A percentile compares a stretch with the other conserved stretches of the same genome.
Evolutionary conservation across 1,140 invertebrate species (phyloP).

Genomic region (Drosophila ohnishii): DNA sequence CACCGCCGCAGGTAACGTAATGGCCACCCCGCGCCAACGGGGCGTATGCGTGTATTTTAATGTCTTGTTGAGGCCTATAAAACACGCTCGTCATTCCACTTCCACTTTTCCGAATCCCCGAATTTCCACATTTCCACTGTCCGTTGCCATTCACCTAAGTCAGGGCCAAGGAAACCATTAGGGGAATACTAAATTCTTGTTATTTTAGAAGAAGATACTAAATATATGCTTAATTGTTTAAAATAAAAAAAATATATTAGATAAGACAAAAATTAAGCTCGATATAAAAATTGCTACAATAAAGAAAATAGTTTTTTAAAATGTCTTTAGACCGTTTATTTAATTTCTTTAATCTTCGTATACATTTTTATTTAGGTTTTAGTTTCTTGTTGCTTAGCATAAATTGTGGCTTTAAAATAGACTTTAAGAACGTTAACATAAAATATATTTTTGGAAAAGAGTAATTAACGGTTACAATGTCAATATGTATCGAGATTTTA

Average conservation of each 20-base stretch:
- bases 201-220: neutral
- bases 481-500: neutral
- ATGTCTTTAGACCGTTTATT: too few species aligned
- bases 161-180: constrained; percentile 29
- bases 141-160: constrained; percentile 22
- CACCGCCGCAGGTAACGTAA: constrained; percentile 62
- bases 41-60: constrained; percentile 70
- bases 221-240: neutral
- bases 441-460: neutral
- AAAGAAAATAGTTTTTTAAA: too few species aligned
- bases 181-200: neutral
- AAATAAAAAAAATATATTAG: neutral
- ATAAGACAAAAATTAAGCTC: neutral
- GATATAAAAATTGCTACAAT: too few species aligned
- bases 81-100: constrained; percentile 65
- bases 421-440: too few species aligned
- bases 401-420: too few species aligned
- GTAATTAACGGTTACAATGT: neutral
- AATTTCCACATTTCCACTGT: constrained; percentile 1
- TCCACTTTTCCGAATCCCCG: constrained; percentile 4
- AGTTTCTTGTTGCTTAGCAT: too few species aligned
- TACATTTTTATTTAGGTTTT: too few species aligned
- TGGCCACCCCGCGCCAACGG: constrained; percentile 36
- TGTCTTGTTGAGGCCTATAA: constrained; percentile 75
- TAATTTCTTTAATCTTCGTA: too few species aligned